These are phyloP conservation scores for Dynastes grantii DNA, from an alignment of 2,888 invertebrate genomes.

Conservation along the genomic window DNA sequence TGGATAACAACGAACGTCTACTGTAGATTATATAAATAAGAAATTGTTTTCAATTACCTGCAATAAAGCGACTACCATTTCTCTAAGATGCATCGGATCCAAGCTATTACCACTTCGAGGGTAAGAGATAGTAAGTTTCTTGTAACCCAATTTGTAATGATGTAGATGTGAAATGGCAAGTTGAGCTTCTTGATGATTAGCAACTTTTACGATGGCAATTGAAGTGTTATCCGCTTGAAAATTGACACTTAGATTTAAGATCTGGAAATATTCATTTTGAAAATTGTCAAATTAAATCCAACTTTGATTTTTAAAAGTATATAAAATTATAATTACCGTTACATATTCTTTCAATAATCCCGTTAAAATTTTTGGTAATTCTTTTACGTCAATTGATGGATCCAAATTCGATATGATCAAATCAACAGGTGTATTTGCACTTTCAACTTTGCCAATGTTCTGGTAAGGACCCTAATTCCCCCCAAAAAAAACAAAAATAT, in stretches of 20 bases:
- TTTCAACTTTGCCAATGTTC: constrained; percentile 23
- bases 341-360: constrained; percentile 79
- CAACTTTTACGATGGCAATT: constrained; percentile 82
- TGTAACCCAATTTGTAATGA: constrained; percentile 85
- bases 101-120: constrained; percentile 75
- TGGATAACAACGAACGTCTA: too few relatives aligned
- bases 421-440: constrained; percentile 70
- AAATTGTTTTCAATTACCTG: constrained; percentile 67
- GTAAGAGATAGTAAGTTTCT: constrained; percentile 84
- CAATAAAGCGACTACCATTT: constrained; percentile 82
- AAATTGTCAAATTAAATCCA: constrained; percentile 4
- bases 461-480: constrained; percentile 4
- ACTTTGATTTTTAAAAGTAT: constrained; percentile 8
- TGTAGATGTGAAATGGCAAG: constrained; percentile 88
- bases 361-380: constrained; percentile 77
- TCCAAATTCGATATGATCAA: constrained; percentile 81
- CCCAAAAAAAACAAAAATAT: neutral
- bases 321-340: constrained; percentile 69
- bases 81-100: constrained; percentile 77
- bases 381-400: constrained; percentile 78
- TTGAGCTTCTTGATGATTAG: constrained; percentile 77
- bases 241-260: constrained; percentile 76
- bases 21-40: too few relatives aligned
- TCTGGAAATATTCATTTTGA: constrained; percentile 65
- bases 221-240: constrained; percentile 79